Evolutionary conservation across 2,797 vertebrate species (phyloP), one percentile per base, ranked within the genome.

Genomic region (Microcaecilia unicolor): DNA sequence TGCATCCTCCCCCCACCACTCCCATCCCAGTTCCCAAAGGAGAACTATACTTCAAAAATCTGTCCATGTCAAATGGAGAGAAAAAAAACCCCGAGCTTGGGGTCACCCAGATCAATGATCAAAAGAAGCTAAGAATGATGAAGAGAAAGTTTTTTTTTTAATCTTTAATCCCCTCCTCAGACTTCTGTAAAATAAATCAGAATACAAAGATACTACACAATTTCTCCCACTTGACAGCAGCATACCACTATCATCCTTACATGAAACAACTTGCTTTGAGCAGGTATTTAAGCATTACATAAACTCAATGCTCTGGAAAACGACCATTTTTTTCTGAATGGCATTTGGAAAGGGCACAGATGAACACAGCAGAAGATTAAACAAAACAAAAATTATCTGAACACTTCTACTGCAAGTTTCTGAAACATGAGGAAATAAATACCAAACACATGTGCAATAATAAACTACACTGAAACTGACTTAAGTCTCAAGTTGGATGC

Each of bases 61-160:
- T 65, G 76, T 81, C 75, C 83, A 88, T 89, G 89, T 89, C 86
- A 91, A 87, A 86, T 75, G 77, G 85, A 80, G 85, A 77, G 73
- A 84, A 81, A 84, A 75, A 84, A 83, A 83, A 25, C 72, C 67
- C 77, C 73, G 70, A 82, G 76, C 77, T 24, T 67, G 67, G 81
- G 90, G 88, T 91, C 91, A 89, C 67, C 75, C 83, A 88, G 88
- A 89, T 91, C 87, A 91, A 80, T 81, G 89, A 94, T 92, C 90
- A 94, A 93, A 95, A 86, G 86, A 74, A 63, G 77, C 48, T 28
- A 38, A 64, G 70, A 73, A 61, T 45, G 67, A 61, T 36, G 45
- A 14, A 51, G 24, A 21, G 10, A 5, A 26, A 12, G 25, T 31
- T 34, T 62, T 67, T n/a, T n/a, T n/a, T n/a, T n/a, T n/a, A n/a